Base-by-base conservation (phyloP, 2,113 vertebrate species). In the Anhinga rufa region DNA sequence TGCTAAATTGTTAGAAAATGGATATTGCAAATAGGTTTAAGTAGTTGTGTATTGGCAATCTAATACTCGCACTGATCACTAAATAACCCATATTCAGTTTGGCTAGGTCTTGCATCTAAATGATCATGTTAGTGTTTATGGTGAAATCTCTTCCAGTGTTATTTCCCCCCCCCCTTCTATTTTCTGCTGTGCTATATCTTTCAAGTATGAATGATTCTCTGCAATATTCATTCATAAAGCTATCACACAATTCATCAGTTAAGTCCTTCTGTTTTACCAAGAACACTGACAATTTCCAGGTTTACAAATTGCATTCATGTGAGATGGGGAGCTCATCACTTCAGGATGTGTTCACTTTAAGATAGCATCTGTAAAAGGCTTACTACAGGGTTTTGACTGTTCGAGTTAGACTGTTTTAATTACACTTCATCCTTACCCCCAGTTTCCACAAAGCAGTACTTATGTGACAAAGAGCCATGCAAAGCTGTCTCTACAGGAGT, bases 401-500 rank as follows among this genome's bases (percentile, higher is more conserved):
- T 86, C 6, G 17, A 58, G 58, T 93, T 83, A 86, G 26, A 55
- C 65, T 74, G 17, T 58, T 93, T 90, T 78, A 92, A 93, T 92
- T 94, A 79, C 10, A 64, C 16, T 86, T 64, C 76, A 86, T 86
- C 72, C 76, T 64, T 77, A 58, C 26, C 19, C 82, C 61, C 34
- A 22, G 32, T 79, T 93, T 91, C 65, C 7, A 3, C 85, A 86
- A 78, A 92, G 51, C 68, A 83, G 26, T 38, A 55, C 68, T 92
- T 92, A 76, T 0, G 11, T 87, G 89, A 95, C 94, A 95, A 70
- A 92, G 48, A 84, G 36, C 52, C 49, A 52, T 12, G 57, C 44
- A 78, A 90, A 94, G 72, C 61, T 96, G 64, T 88, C 82, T 88
- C n/a, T 48, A 78, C n/a, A 51, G 79, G 64, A 93, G 42, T 70